Evolutionary conservation across 2,888 invertebrate genomes (phyloP), one percentile per base, ranked within the genome.

Genomic region (Steromphala cineraria): DNA sequence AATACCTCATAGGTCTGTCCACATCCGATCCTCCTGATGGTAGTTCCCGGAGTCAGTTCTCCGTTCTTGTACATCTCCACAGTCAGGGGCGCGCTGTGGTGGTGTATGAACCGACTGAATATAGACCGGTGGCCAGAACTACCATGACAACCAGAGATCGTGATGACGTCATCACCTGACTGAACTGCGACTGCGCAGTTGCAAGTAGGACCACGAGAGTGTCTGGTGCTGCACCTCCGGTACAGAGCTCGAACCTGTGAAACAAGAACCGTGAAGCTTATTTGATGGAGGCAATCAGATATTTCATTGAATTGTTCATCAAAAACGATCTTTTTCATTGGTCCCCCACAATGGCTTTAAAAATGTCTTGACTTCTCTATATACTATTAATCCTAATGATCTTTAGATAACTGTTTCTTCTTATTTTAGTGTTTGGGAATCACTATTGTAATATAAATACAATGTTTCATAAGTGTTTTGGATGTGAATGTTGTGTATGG

Each of bases 121-220:
- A 31, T n/a, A 24, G 28, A 19, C 15, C 55, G n/a, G 15, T 53
- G 75, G 0, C 62, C 21, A 0, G 19, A 7, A 19, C n/a, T 55
- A 15, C 53, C 67, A 28, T 28, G 56, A 17, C 75, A 56, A 31
- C 21, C 21, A 5, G 62, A 84, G n/a, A 90, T 84, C 7, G 86
- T 84, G 56, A 90, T 88, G 81, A 90, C 88, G 78, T 90, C 90
- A 87, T 90, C 90, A 36, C 90, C 90, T 40, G 89, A 88, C 81
- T 86, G 85, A 4, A 90, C 81, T 15, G 89, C 88, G 4, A 87
- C 88, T 8, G 86, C 89, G 80, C 88, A 87, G 79, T 89, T 89
- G 79, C 90, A 89, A 1, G 87, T 85, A 0, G 88, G 87, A 28
- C 84, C 81, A 4, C 82, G 79, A 31, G 46, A 71, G 28, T 28